phyloP scores from a whole-genome alignment of 2,797 vertebrate species.

The Manis javanica region DNA sequence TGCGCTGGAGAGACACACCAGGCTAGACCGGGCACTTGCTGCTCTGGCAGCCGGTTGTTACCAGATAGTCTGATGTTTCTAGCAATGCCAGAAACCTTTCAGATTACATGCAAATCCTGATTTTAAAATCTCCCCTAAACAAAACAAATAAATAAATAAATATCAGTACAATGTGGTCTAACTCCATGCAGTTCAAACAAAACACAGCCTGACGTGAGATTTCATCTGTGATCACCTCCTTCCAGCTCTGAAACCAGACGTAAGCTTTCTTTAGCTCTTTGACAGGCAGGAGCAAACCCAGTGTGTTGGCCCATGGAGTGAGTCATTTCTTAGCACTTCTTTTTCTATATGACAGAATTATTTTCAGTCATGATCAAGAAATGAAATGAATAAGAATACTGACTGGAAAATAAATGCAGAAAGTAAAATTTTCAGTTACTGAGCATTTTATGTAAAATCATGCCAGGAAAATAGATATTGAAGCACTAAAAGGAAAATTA shows the following conservation, averaged over 20 bases:
- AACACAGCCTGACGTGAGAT: background rate
- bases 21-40: background rate
- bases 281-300: background rate
- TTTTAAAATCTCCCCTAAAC: background rate
- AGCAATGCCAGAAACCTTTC: background rate
- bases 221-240: background rate
- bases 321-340: background rate
- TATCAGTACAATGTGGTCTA: background rate
- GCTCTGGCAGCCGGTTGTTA: background rate
- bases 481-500: background rate
- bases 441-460: background rate
- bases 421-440: conserved; percentile 21
- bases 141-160: background rate
- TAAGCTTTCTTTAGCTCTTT: no score
- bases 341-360: background rate
- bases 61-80: background rate
- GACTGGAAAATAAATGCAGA: background rate
- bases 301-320: background rate
- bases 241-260: background rate
- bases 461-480: background rate
- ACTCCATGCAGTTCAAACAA: background rate
- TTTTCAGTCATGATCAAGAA: conserved; percentile 6
- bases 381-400: conserved; percentile 22
- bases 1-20: background rate
- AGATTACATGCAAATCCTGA: background rate